Evolutionary conservation across 2,888 invertebrate genomes (phyloP).

Genomic region (Coenonympha glycerion): DNA sequence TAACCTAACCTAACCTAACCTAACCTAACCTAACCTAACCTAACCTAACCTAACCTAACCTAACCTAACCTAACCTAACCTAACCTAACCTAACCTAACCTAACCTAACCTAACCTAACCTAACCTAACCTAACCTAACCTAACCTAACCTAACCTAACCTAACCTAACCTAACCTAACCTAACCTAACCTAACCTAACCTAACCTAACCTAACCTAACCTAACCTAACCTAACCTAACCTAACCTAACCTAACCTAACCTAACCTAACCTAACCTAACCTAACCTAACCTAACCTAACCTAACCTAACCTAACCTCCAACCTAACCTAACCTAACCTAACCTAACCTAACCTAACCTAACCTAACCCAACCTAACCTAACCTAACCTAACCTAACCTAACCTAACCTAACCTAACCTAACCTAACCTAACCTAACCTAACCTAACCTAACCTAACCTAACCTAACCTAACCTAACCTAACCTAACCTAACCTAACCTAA

Average conservation of each 20-base stretch:
- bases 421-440: neutral
- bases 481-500: slow-evolving; percentile 1
- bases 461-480: slow-evolving; percentile 1
- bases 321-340: neutral
- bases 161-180: neutral
- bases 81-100: slow-evolving; percentile 10
- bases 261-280: slow-evolving; percentile 1
- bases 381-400: slow-evolving; percentile 1
- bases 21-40: slow-evolving; percentile 8
- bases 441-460: slow-evolving; percentile 1
- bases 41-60: slow-evolving; percentile 8
- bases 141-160: slow-evolving; percentile 5
- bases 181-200: slow-evolving; percentile 5
- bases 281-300: slow-evolving; percentile 3
- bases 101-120: slow-evolving; percentile 9
- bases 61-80: slow-evolving; percentile 10
- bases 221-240: neutral
- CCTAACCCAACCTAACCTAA: neutral
- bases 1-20: slow-evolving; percentile 10
- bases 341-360: slow-evolving; percentile 1
- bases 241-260: slow-evolving; percentile 3
- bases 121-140: slow-evolving; percentile 8
- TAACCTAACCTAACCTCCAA: neutral
- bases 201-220: neutral
- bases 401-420: neutral